Evolutionary conservation across 2,113 vertebrate species (phyloP).

Genomic region (Aegithalos caudatus): DNA sequence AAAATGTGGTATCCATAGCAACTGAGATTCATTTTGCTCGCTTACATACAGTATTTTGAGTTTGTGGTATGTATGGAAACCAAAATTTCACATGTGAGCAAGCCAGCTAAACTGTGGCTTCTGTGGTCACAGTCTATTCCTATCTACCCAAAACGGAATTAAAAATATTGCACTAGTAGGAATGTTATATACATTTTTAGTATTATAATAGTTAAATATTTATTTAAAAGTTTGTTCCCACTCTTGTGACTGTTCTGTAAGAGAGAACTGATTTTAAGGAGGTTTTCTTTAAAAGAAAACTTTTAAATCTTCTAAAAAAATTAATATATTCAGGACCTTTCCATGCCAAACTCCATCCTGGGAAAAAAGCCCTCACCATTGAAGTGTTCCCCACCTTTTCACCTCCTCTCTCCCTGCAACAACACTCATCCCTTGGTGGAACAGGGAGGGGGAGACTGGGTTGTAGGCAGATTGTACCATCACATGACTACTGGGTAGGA

Average conservation of each 20-base stretch:
- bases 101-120: not conserved
- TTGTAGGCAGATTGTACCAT: not conserved
- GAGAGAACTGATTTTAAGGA: not conserved
- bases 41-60: not conserved
- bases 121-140: not conserved
- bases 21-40: not conserved
- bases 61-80: not conserved
- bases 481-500: not conserved
- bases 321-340: not conserved
- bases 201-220: not conserved
- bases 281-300: not conserved
- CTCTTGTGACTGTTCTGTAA: not conserved
- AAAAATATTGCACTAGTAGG: not conserved
- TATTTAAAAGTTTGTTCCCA: not conserved
- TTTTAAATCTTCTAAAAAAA: not conserved
- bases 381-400: not conserved
- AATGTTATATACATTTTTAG: not conserved
- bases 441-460: not conserved
- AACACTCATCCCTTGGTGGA: not conserved
- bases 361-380: not conserved
- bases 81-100: not conserved
- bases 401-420: not conserved
- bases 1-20: not conserved
- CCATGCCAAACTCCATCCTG: not conserved
- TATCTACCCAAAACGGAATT: not conserved